Base-by-base conservation (phyloP, 2,888 invertebrate genomes). In the Drosophila atripex region DNA sequence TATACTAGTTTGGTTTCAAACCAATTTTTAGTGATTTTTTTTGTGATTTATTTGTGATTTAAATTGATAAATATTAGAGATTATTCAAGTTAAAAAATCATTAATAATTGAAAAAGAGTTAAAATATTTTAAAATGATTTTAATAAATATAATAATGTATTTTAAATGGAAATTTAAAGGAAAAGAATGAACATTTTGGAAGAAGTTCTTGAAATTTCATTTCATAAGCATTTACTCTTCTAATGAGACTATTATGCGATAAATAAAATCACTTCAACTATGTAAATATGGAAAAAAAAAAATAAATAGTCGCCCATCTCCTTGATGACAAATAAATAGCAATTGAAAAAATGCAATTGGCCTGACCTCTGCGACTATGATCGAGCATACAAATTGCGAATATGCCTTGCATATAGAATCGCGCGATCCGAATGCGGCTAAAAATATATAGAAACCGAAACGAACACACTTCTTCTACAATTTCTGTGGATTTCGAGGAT, bases 361-460 rank as follows among this genome's bases (percentile, higher is more conserved):
- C 47, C 46, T 55, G 51, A 66, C 71, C 66, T 73, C 61, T 60
- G 64, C 32, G 60, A 8, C 61, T 47, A 12, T 28, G 38, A 47
- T 41, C 16, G 46, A 46, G 65, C 56, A 50, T 57, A 51, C 49
- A 66, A 52, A 69, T 69, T 54, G 55, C 51, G 51, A 54, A 70
- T 54, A 50, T 55, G 46, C 50, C 58, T 63, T 68, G 58, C 63
- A 69, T 63, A 69, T 55, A 71, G 71, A 69, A 70, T 70, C 70
- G 70, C 70, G 55, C 70, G 70, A 70, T 70, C 46, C 50, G 41
- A 49, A 25, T 23, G 51, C n/a, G 38, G 28, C 71, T 71, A 71
- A 70, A 63, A 70, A 69, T 71, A 70, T 28, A 28, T 28, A 25
- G 25, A 50, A 35, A 35, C 35, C 32, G 9, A 49, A 14, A 46